Evolutionary conservation across 2,797 vertebrate genomes (phyloP).

Genomic region (Hippopotamyrus pictus): DNA sequence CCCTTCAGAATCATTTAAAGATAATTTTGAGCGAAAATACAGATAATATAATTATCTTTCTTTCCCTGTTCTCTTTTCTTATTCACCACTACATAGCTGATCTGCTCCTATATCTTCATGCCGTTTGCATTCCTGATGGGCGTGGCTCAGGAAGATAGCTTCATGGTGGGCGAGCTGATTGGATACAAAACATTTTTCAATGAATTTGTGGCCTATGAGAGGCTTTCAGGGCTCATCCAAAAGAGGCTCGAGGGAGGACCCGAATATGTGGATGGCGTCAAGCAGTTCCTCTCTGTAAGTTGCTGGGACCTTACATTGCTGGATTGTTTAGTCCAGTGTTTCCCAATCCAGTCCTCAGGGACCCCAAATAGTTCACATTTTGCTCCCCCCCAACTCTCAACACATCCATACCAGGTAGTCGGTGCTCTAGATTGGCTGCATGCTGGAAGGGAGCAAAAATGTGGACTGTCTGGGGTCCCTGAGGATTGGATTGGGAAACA

Average conservation of each 20-base stretch:
- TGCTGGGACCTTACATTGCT: background rate
- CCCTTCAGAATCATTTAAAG: background rate
- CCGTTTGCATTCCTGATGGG: constrained; percentile 84
- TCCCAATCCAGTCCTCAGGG: too few relatives aligned
- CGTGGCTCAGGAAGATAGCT: constrained; percentile 80
- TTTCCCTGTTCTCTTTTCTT: constrained; percentile 16
- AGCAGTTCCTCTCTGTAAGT: constrained; percentile 72
- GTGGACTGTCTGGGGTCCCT: too few relatives aligned
- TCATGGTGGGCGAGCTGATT: constrained; percentile 73
- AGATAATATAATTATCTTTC: background rate
- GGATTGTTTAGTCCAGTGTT: background rate
- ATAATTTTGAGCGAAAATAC: background rate
- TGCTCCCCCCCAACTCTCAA: too few relatives aligned
- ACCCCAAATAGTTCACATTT: too few relatives aligned
- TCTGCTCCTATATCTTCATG: constrained; percentile 82
- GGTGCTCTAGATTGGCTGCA: too few relatives aligned
- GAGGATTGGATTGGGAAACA: too few relatives aligned
- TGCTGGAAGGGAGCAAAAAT: too few relatives aligned
- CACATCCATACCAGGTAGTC: too few relatives aligned
- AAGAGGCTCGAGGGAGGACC: constrained; percentile 61
- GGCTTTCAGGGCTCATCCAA: constrained; percentile 64
- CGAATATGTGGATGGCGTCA: constrained; percentile 63
- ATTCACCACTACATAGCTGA: constrained; percentile 53
- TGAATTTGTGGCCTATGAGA: constrained; percentile 80
- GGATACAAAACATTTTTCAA: constrained; percentile 64